Evolutionary conservation across 92 coral and sea anemone species (phyloP).

Genomic region (Chrysogorgia sp.): DNA sequence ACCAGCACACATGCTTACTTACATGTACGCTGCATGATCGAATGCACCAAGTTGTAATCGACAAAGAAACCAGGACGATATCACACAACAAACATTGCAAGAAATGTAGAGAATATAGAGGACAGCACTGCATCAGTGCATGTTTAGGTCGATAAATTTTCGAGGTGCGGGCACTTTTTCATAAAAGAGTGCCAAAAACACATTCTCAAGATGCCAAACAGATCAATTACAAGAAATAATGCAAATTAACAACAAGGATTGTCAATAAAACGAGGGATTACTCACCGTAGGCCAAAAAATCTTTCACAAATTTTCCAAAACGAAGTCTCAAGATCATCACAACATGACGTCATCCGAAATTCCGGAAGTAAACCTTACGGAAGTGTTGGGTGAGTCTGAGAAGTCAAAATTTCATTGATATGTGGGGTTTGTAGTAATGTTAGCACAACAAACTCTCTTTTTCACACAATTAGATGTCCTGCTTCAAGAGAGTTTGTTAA

Average conservation of each 20-base stretch:
- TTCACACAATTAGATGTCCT: too few species aligned
- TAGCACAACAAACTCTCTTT: too few species aligned
- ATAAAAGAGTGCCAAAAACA: not conserved
- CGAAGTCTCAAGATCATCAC: slow-evolving; percentile 28
- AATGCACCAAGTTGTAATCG: not conserved
- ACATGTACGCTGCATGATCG: not conserved
- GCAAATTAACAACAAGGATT: slow-evolving; percentile 14
- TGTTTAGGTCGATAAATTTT: not conserved
- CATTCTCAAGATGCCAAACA: not conserved
- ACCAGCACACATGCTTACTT: not conserved
- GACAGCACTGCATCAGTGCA: slow-evolving; percentile 7
- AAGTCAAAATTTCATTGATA: too few species aligned
- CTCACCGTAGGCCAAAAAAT: slow-evolving; percentile 42
- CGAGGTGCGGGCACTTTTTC: not conserved
- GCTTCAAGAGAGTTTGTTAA: too few species aligned
- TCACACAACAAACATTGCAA: slow-evolving; percentile 3
- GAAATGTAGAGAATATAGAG: slow-evolving; percentile 9
- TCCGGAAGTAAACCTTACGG: slow-evolving; percentile 36
- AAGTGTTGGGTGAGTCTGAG: too few species aligned
- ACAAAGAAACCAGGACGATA: not conserved
- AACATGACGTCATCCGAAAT: slow-evolving; percentile 35
- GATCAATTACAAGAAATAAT: not conserved
- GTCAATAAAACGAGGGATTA: slow-evolving; percentile 12
- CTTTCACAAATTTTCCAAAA: slow-evolving; percentile 16
- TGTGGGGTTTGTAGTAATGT: too few species aligned